Evolutionary conservation across 1,140 invertebrate species (phyloP).

Genomic region (Notospermus geniculatus): DNA sequence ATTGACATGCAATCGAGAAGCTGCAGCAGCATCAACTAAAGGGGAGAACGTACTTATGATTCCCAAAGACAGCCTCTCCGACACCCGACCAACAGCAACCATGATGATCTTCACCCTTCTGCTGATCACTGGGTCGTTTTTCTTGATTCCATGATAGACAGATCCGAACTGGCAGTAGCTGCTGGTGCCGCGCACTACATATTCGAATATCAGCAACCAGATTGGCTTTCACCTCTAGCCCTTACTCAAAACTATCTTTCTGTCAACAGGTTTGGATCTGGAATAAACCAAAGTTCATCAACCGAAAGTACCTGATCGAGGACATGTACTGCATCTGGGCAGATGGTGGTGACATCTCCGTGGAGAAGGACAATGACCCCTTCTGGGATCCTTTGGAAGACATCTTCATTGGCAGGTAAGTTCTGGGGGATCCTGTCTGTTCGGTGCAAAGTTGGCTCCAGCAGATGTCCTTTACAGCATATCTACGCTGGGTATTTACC

Average conservation of each 20-base stretch:
- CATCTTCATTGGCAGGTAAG: slow-evolving; percentile 39
- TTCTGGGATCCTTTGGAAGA: slow-evolving; percentile 44
- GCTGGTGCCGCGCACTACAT: too few relatives aligned
- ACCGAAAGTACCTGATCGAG: slow-evolving; percentile 63
- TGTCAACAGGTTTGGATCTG: slow-evolving; percentile 58
- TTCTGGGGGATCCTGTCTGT: background rate
- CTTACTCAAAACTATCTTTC: background rate
- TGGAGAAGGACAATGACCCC: slow-evolving; percentile 30
- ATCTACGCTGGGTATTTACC: background rate
- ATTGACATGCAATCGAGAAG: too few relatives aligned
- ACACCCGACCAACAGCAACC: too few relatives aligned
- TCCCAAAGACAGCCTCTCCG: too few relatives aligned
- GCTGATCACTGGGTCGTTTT: too few relatives aligned
- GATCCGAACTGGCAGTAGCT: too few relatives aligned
- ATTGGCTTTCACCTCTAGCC: background rate
- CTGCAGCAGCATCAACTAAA: too few relatives aligned
- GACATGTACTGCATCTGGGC: slow-evolving; percentile 62
- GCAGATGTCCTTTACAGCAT: background rate
- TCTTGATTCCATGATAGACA: too few relatives aligned
- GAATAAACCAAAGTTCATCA: slow-evolving; percentile 61
- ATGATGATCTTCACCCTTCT: too few relatives aligned
- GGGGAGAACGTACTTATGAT: too few relatives aligned
- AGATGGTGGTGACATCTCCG: slow-evolving; percentile 53
- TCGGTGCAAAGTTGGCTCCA: background rate
- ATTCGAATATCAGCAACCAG: background rate